Percentiles rank a stretch among this genome's conserved stretches.
These are phyloP conservation scores for Epinephelus moara DNA, from an alignment of 2,113 vertebrate species.

Conservation along the genomic window DNA sequence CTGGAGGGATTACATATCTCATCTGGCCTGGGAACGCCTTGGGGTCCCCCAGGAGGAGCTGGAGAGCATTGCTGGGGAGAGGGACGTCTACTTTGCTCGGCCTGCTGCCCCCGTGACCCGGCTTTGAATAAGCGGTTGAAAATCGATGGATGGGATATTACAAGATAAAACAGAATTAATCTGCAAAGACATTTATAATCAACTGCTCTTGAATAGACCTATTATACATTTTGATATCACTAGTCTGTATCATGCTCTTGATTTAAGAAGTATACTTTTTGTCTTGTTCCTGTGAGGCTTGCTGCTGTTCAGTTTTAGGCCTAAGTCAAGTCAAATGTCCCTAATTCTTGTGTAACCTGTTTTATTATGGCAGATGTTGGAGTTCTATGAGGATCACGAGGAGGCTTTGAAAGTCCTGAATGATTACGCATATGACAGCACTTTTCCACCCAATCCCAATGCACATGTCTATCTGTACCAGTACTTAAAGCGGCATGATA, in stretches of 20 bases:
- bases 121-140: too few relatives aligned
- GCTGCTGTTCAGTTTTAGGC: background rate
- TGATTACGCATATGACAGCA: slow-evolving; percentile 90
- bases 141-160: too few relatives aligned
- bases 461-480: slow-evolving; percentile 91
- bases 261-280: background rate
- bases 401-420: slow-evolving; percentile 86
- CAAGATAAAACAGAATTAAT: background rate
- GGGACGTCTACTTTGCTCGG: too few relatives aligned
- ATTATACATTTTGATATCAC: background rate
- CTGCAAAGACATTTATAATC: too few relatives aligned
- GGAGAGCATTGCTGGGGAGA: too few relatives aligned
- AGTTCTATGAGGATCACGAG: slow-evolving; percentile 87
- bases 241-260: background rate
- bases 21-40: too few relatives aligned
- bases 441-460: slow-evolving; percentile 93
- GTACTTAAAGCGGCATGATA: slow-evolving; percentile 86
- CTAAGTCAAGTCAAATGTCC: background rate
- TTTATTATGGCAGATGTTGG: slow-evolving; percentile 87
- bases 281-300: background rate
- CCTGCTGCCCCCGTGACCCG: too few relatives aligned
- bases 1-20: too few relatives aligned
- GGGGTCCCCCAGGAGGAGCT: too few relatives aligned
- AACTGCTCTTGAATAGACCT: background rate
- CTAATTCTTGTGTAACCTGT: background rate